Percentiles rank a stretch among this genome's conserved stretches.
Conservation (phyloP, 2,113 vertebrate genomes). For the Centropus unirufus region DNA sequence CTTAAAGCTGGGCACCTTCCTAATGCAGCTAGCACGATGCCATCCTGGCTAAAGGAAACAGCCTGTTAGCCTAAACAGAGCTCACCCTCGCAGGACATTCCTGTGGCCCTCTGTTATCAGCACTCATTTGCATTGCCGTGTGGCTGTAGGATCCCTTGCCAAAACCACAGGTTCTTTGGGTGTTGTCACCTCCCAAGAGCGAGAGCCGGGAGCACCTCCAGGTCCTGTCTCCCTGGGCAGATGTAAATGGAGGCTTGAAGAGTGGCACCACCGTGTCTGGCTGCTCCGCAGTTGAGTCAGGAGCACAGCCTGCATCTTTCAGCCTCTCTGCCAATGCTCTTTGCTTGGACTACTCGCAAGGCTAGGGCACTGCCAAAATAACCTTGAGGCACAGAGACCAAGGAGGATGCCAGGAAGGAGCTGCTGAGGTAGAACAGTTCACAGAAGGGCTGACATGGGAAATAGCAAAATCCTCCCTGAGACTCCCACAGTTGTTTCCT, state of each 20-base stretch:
- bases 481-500: not conserved
- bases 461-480: not conserved
- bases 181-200: not conserved
- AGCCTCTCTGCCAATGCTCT: not conserved
- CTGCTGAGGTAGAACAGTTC: slow-evolving; percentile 30
- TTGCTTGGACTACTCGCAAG: not conserved
- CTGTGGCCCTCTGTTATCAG: not conserved
- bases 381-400: not conserved
- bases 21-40: not conserved
- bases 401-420: not conserved
- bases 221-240: not conserved
- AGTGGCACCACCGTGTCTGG: not conserved
- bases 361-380: not conserved
- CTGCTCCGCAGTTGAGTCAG: not conserved
- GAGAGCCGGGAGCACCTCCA: not conserved
- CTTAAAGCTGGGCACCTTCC: not conserved
- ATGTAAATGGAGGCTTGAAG: not conserved
- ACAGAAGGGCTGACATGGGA: not conserved
- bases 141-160: not conserved
- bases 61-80: not conserved
- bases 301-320: not conserved
- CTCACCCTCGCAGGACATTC: not conserved
- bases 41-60: not conserved
- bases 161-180: not conserved
- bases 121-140: not conserved